A percentile compares a stretch with the other conserved stretches of the same genome.
Evolutionary conservation across 1,140 invertebrate genomes (phyloP).

Genomic region (Drosophila leontia): DNA sequence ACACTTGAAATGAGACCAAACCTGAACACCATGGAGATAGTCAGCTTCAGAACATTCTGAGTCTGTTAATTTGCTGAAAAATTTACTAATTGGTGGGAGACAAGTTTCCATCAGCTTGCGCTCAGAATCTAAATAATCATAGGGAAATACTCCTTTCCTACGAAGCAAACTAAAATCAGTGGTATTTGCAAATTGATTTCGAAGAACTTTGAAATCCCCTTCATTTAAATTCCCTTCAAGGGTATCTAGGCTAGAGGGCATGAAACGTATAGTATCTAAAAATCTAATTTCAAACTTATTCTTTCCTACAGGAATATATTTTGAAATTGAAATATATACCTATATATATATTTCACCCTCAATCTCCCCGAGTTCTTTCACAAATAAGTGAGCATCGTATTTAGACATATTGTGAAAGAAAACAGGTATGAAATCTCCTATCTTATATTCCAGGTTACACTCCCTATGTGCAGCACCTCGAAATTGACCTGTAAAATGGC

Average conservation of each 20-base stretch:
- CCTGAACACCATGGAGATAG: not conserved
- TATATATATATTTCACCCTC: not conserved
- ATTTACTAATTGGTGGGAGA: not conserved
- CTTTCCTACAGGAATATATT: not conserved
- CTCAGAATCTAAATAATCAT: not conserved
- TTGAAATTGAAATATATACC: not conserved
- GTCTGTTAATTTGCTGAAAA: not conserved
- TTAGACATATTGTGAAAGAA: not conserved
- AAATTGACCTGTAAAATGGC: not conserved
- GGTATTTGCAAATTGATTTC: too few relatives aligned
- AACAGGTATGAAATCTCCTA: not conserved
- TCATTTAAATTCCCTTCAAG: too few relatives aligned
- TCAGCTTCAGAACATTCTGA: not conserved
- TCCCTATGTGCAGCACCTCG: not conserved
- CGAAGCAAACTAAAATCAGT: not conserved
- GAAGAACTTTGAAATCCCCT: too few relatives aligned
- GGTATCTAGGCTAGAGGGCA: too few relatives aligned
- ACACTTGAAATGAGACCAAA: not conserved
- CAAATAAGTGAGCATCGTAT: not conserved
- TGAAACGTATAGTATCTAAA: too few relatives aligned
- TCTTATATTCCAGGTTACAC: not conserved
- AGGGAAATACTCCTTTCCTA: not conserved
- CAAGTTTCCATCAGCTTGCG: not conserved
- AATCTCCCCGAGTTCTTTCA: not conserved
- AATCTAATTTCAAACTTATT: too few relatives aligned